These are phyloP conservation scores for Habropoda laboriosa DNA, from an alignment of 1,140 invertebrate species.

Conservation along the genomic window DNA sequence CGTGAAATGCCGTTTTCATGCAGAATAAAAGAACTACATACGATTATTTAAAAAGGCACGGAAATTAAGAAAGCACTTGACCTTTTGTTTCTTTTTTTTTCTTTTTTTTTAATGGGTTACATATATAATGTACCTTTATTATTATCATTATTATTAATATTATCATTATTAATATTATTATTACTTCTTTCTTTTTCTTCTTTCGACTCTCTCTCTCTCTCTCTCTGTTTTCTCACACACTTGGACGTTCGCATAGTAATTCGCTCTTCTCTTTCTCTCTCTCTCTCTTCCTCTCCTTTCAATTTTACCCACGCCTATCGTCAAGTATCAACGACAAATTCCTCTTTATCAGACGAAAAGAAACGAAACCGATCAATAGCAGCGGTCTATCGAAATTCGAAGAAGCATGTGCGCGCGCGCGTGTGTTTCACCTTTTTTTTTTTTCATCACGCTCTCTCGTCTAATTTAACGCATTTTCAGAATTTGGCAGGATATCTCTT, in stretches of 20 bases:
- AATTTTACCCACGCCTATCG: background rate
- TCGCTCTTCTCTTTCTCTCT: slow-evolving; percentile 2
- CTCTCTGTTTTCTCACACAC: too few species aligned
- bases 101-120: slow-evolving; percentile 61
- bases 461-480: background rate
- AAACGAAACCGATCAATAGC: slow-evolving; percentile 10
- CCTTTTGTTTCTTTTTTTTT: too few species aligned
- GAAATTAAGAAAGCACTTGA: slow-evolving; percentile 77
- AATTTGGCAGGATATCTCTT: slow-evolving; percentile 3
- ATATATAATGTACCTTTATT: slow-evolving; percentile 70
- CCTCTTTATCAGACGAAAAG: background rate
- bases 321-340: background rate
- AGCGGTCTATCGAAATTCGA: slow-evolving; percentile 7
- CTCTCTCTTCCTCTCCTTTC: background rate
- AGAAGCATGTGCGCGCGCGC: background rate
- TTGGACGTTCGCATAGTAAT: slow-evolving; percentile 13
- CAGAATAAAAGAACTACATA: slow-evolving; percentile 46
- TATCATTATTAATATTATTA: slow-evolving; percentile 6
- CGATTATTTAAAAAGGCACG: slow-evolving; percentile 73
- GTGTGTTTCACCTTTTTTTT: too few species aligned
- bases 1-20: slow-evolving; percentile 22
- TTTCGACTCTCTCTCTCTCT: slow-evolving; percentile 31
- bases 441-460: background rate
- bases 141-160: slow-evolving; percentile 28
- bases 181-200: background rate